These are phyloP conservation scores for Sebastes kiyomatsui DNA, from an alignment of 2,797 vertebrate species.

Conservation along the genomic window DNA sequence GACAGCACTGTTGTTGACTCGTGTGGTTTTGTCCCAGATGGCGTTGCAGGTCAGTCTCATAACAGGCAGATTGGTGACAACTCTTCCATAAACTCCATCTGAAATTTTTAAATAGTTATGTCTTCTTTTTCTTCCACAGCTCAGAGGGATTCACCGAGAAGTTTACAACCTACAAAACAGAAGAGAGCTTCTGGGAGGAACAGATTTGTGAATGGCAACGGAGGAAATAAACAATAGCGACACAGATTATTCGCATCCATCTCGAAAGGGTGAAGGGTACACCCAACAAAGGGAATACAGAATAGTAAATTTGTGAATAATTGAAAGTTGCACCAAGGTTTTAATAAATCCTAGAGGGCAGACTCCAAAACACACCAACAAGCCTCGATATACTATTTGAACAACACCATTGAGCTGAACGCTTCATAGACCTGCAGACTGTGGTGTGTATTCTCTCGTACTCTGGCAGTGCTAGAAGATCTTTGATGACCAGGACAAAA, in stretches of 20 bases:
- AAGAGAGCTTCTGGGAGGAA: conserved; percentile 52
- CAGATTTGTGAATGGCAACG: conserved; percentile 49
- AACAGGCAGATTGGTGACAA: neutral
- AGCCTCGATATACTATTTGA: neutral
- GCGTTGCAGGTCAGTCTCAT: conserved; percentile 56
- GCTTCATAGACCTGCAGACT: neutral
- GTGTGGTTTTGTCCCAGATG: conserved; percentile 27
- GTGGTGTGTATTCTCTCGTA: neutral
- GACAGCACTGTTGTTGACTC: conserved; percentile 46
- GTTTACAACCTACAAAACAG: conserved; percentile 62
- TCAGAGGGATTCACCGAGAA: conserved; percentile 39
- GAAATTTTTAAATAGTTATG: conserved; percentile 7
- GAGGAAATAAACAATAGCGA: conserved; percentile 45
- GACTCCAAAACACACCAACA: neutral
- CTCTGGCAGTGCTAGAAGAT: neutral
- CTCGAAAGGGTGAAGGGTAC: neutral
- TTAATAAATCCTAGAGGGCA: neutral
- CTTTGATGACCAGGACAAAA: neutral
- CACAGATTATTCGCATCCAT: neutral
- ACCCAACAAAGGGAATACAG: neutral
- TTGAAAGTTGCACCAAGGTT: neutral
- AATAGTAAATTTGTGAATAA: neutral
- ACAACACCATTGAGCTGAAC: neutral
- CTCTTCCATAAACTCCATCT: neutral
- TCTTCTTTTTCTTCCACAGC: conserved; percentile 37